Conservation (phyloP, 2,888 invertebrate genomes). For the Leucophenga montana region DNA sequence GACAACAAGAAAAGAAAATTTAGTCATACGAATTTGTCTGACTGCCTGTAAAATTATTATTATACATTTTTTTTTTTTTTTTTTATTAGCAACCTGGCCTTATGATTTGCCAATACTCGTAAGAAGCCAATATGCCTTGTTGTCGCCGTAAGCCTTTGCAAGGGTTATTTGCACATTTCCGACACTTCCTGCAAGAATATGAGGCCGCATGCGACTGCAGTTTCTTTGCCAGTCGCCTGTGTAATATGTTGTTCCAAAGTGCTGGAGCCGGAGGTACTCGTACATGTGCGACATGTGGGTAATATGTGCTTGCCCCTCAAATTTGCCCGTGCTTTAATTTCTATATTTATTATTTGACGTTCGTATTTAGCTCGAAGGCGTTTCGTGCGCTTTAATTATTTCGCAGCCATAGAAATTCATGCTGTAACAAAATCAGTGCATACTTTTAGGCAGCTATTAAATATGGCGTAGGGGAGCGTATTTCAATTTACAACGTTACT, state of each 20-base stretch:
- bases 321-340: background rate
- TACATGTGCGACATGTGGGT: background rate
- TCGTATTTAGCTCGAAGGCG: slow-evolving; percentile 2
- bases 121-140: too few relatives aligned
- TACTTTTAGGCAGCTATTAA: slow-evolving; percentile 9
- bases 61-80: background rate
- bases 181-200: too few relatives aligned
- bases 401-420: background rate
- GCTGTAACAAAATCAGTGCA: background rate
- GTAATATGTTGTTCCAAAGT: too few relatives aligned
- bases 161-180: too few relatives aligned
- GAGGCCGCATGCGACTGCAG: too few relatives aligned
- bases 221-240: too few relatives aligned
- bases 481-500: too few relatives aligned
- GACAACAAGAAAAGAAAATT: slow-evolving; percentile 28
- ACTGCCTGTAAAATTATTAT: slow-evolving; percentile 10
- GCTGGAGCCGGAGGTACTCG: background rate
- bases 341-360: background rate
- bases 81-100: too few relatives aligned
- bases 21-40: slow-evolving; percentile 26
- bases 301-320: background rate
- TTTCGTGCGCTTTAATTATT: slow-evolving; percentile 10
- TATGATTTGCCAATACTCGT: too few relatives aligned
- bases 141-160: too few relatives aligned
- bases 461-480: too few relatives aligned